Evolutionary conservation across 2,888 invertebrate genomes (phyloP).

Genomic region (Ophion ventricosus): DNA sequence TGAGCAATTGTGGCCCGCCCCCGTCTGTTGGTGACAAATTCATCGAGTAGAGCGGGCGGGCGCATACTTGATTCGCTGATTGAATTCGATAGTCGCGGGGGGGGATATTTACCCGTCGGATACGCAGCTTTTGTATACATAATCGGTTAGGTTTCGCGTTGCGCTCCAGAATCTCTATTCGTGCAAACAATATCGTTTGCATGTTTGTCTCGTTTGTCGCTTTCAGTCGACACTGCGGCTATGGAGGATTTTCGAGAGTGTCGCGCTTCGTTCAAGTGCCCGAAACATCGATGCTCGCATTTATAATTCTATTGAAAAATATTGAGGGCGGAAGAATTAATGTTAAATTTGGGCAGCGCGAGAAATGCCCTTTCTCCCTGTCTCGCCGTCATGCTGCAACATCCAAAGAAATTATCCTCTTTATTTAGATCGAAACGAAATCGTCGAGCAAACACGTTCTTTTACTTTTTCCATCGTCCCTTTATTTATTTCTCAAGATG

Average conservation of each 20-base stretch:
- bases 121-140: conserved; percentile 40
- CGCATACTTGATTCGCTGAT: conserved; percentile 70
- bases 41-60: conserved; percentile 70
- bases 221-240: no score
- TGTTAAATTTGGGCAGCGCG: no score
- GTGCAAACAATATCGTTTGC: conserved; percentile 61
- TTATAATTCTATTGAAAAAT: no score
- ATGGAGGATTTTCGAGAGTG: neutral
- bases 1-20: conserved; percentile 35
- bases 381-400: no score
- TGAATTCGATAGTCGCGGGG: conserved; percentile 59
- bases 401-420: no score
- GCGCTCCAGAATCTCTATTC: conserved; percentile 31
- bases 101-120: conserved; percentile 40
- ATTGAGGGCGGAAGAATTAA: no score
- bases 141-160: conserved; percentile 45
- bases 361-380: no score
- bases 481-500: no score
- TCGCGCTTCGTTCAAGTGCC: no score
- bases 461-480: neutral
- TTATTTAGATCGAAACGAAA: no score
- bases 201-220: conserved; percentile 43
- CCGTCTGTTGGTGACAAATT: conserved; percentile 69
- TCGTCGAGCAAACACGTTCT: neutral
- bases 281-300: no score